A percentile compares a stretch with the other conserved stretches of the same genome.
Evolutionary conservation across 2,888 invertebrate species (phyloP).

Genomic region (Pollenia angustigena): DNA sequence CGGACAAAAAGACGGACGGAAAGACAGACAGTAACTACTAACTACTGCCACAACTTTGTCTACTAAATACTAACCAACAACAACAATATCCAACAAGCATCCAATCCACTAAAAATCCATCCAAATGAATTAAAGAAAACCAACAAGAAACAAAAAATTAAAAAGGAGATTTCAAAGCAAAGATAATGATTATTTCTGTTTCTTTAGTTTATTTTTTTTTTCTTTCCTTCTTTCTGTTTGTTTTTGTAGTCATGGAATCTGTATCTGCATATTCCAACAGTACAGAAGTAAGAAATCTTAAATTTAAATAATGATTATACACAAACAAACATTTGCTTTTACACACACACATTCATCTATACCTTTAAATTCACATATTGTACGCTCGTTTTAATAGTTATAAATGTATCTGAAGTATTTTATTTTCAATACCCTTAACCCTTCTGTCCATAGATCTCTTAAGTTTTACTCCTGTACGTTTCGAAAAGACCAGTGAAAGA

Average conservation of each 20-base stretch:
- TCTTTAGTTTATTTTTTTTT: constrained; percentile 44
- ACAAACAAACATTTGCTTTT: not conserved
- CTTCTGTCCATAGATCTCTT: not conserved
- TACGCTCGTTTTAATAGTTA: constrained; percentile 32
- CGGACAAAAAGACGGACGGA: constrained; percentile 2
- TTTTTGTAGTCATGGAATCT: constrained; percentile 61
- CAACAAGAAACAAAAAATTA: constrained; percentile 20
- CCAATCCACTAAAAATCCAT: constrained; percentile 34
- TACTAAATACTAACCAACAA: no score
- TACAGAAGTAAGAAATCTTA: constrained; percentile 54
- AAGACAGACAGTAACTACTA: not conserved
- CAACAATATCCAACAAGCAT: constrained; percentile 35
- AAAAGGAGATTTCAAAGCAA: constrained; percentile 68
- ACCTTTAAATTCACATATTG: constrained; percentile 20
- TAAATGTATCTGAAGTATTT: constrained; percentile 21
- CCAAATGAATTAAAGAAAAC: constrained; percentile 48
- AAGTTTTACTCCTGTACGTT: constrained; percentile 11
- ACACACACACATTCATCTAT: not conserved
- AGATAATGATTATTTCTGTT: constrained; percentile 70
- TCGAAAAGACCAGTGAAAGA: constrained; percentile 18
- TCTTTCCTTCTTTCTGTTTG: not conserved
- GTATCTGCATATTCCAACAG: constrained; percentile 63
- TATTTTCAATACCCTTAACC: constrained; percentile 4
- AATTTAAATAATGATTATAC: constrained; percentile 63
- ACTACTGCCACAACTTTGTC: constrained; percentile 7